These are phyloP conservation scores for Thelaira solivaga DNA, from an alignment of 2,888 invertebrate genomes.

Conservation along the genomic window DNA sequence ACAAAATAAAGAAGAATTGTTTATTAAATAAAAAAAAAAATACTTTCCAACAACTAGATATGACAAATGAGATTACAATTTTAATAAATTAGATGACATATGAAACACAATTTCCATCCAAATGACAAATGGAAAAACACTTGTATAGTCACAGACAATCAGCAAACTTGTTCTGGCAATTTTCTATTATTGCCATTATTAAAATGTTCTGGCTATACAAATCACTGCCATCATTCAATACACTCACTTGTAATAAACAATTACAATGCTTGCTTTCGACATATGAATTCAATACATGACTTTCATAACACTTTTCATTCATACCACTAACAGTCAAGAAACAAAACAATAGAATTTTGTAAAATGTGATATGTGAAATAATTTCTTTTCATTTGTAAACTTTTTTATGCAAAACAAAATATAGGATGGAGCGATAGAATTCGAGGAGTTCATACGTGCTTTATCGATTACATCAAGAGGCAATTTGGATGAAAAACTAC, in stretches of 20 bases:
- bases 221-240: conserved; percentile 31
- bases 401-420: background rate
- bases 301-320: background rate
- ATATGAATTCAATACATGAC: conserved; percentile 39
- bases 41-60: too few species aligned
- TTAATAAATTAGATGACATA: background rate
- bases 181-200: background rate
- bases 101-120: background rate
- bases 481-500: conserved; percentile 96
- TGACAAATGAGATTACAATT: conserved; percentile 10
- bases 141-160: background rate
- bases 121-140: conserved; percentile 12
- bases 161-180: background rate
- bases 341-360: background rate
- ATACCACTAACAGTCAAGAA: background rate
- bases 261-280: conserved; percentile 8
- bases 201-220: background rate
- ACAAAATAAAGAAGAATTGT: background rate
- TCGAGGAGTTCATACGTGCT: conserved; percentile 98
- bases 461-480: conserved; percentile 98
- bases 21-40: too few species aligned
- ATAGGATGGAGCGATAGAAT: conserved; percentile 97
- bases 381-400: background rate
- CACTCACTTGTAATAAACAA: conserved; percentile 20
- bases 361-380: background rate